A percentile compares a stretch with the other conserved stretches of the same genome.
phyloP scores from a whole-genome alignment of 2,888 invertebrate genomes.

The Deroplatys truncata region DNA sequence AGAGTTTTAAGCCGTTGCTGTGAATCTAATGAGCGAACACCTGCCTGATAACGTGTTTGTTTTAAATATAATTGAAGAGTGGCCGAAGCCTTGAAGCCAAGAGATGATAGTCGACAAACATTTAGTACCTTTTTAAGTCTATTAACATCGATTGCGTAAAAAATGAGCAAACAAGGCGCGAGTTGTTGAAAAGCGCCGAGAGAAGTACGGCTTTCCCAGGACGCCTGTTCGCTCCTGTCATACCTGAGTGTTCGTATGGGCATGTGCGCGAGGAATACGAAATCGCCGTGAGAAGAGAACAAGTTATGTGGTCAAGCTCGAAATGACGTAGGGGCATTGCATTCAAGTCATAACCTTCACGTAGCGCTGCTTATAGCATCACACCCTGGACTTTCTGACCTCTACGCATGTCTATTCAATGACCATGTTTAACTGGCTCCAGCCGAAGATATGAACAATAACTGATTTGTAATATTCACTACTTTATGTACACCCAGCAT shows the following conservation, averaged over 20 bases:
- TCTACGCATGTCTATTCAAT: background rate
- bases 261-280: background rate
- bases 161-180: background rate
- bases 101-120: background rate
- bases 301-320: background rate
- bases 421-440: too few relatives aligned
- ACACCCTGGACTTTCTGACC: background rate
- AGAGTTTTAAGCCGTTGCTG: too few relatives aligned
- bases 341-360: background rate
- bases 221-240: background rate
- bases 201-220: background rate
- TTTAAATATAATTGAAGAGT: background rate
- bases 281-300: background rate
- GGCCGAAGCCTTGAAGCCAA: background rate
- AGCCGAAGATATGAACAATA: too few relatives aligned
- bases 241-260: background rate
- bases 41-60: background rate
- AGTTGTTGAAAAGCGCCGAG: background rate
- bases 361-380: background rate
- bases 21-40: background rate
- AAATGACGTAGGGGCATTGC: background rate
- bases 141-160: background rate
- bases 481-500: too few relatives aligned
- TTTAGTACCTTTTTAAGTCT: background rate
- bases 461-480: too few relatives aligned